Evolutionary conservation across 2,888 invertebrate genomes (phyloP).

Genomic region (Arge pagana): DNA sequence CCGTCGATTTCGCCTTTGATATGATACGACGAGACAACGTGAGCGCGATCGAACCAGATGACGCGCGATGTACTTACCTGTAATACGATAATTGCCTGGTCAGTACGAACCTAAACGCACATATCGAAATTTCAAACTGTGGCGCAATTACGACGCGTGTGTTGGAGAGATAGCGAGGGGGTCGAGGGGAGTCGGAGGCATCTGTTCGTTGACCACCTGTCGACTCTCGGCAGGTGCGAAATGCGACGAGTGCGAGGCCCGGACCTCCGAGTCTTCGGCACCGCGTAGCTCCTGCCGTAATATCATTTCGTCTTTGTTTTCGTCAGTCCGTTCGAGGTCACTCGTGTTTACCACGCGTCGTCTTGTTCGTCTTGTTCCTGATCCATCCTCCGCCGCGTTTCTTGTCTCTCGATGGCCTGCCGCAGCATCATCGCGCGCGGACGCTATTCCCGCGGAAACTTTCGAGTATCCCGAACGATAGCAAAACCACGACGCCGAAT

Average conservation of each 20-base stretch:
- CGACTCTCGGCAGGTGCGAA: constrained; percentile 53
- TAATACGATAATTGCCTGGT: too few species aligned
- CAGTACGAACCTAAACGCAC: too few species aligned
- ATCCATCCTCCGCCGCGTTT: not conserved
- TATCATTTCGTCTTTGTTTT: constrained; percentile 49
- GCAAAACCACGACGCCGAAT: too few species aligned
- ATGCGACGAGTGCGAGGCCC: constrained; percentile 36
- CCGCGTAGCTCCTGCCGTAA: constrained; percentile 31
- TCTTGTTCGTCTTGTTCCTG: not conserved
- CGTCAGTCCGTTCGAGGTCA: constrained; percentile 35
- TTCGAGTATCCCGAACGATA: too few species aligned
- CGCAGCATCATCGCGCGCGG: not conserved
- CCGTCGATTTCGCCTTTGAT: too few species aligned
- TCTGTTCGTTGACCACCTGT: constrained; percentile 51
- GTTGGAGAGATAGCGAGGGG: constrained; percentile 1
- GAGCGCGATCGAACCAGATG: too few species aligned
- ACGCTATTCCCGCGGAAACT: not conserved
- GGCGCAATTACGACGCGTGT: constrained; percentile 4
- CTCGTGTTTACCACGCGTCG: constrained; percentile 44
- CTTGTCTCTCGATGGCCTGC: not conserved
- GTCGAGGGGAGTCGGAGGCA: constrained; percentile 30
- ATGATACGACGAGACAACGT: too few species aligned
- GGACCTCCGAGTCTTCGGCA: constrained; percentile 26
- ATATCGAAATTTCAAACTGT: too few species aligned
- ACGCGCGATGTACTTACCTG: too few species aligned